Evolutionary conservation across 1,140 invertebrate species (phyloP).

Genomic region (Babylonia areolata): DNA sequence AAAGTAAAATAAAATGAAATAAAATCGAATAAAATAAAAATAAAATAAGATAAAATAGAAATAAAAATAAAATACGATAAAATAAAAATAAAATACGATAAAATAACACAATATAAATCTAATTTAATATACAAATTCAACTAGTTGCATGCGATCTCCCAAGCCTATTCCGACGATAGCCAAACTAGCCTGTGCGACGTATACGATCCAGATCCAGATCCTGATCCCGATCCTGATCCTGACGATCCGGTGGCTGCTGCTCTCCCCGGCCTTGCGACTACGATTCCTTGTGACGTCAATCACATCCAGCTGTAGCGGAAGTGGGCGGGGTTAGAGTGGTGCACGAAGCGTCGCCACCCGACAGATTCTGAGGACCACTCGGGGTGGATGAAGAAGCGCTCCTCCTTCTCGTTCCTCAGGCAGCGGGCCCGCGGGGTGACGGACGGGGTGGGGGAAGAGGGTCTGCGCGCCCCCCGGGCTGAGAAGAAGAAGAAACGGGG

Average conservation of each 20-base stretch:
- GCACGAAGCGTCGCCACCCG: neutral
- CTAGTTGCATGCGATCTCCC: too few species aligned
- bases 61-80: too few species aligned
- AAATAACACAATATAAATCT: too few species aligned
- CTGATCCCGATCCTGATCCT: too few species aligned
- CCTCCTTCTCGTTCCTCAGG: neutral
- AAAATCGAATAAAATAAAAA: too few species aligned
- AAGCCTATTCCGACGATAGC: too few species aligned
- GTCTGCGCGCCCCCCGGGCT: neutral
- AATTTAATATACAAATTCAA: too few species aligned
- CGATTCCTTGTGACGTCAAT: neutral
- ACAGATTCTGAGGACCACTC: neutral
- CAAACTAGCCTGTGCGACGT: too few species aligned
- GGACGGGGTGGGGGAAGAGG: neutral
- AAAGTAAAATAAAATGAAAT: too few species aligned
- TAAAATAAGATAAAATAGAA: too few species aligned
- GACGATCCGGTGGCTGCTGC: neutral
- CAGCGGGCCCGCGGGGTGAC: neutral
- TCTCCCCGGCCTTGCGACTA: neutral
- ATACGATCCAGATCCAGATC: too few species aligned
- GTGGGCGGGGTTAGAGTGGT: neutral
- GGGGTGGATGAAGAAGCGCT: slow-evolving; percentile 18
- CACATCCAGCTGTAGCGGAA: slow-evolving; percentile 15
- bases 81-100: too few species aligned
- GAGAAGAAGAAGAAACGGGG: neutral